These are phyloP conservation scores for Chunga burmeisteri DNA, from an alignment of 2,113 vertebrate species.

Conservation along the genomic window DNA sequence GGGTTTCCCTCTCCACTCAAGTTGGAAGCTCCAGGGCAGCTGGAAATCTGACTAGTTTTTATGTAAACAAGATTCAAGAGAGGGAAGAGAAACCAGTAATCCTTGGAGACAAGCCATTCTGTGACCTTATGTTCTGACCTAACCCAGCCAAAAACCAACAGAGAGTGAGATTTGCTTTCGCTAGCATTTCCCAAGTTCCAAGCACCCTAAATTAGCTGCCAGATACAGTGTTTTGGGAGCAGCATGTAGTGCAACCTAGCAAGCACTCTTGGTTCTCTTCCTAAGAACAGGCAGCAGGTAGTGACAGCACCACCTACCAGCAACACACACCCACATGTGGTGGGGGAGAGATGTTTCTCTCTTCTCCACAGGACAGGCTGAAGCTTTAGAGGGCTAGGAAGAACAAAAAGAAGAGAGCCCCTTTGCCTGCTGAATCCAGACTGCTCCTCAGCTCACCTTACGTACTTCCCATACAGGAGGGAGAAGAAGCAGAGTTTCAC, in stretches of 20 bases:
- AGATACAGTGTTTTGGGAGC: background rate
- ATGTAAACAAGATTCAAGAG: background rate
- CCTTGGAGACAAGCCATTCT: constrained; percentile 1
- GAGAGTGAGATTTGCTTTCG: background rate
- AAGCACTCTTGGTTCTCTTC: background rate
- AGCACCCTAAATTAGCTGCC: background rate
- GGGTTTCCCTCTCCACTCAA: background rate
- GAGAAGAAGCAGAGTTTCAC: constrained; percentile 88
- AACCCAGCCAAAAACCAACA: background rate
- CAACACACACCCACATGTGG: background rate
- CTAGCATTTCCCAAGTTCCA: constrained; percentile 6
- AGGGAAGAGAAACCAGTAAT: background rate
- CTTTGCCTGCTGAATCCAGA: background rate
- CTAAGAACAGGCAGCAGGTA: background rate
- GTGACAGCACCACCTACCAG: background rate
- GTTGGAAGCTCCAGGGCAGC: background rate
- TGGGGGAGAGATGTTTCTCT: background rate
- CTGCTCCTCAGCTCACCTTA: constrained; percentile 80
- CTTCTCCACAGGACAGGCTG: background rate
- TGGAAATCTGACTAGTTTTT: background rate
- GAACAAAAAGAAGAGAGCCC: background rate
- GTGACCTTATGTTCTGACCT: constrained; percentile 41
- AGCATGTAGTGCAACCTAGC: background rate
- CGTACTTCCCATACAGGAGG: constrained; percentile 87
- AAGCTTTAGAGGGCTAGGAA: background rate